These are phyloP conservation scores for Hiodon tergisus DNA, from an alignment of 2,113 vertebrate species.

Conservation along the genomic window DNA sequence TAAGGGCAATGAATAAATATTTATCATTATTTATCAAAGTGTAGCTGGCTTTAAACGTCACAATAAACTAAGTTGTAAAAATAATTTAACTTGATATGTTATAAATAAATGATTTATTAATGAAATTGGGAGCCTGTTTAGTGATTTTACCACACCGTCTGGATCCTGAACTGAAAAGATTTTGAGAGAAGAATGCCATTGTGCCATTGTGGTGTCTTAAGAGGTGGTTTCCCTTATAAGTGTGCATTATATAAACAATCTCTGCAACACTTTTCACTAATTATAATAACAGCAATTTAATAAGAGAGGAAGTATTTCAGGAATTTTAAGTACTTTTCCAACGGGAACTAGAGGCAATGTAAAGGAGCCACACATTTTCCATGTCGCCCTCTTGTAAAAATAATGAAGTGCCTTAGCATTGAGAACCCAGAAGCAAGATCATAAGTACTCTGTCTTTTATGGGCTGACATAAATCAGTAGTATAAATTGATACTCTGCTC, in stretches of 20 bases:
- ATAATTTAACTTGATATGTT: slow-evolving; percentile 99
- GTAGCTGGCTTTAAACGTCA: slow-evolving; percentile 90
- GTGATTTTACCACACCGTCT: slow-evolving; percentile 28
- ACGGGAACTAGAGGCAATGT: slow-evolving; percentile 60
- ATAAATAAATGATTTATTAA: slow-evolving; percentile 98
- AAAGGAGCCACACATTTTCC: slow-evolving; percentile 48
- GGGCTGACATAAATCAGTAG: no score
- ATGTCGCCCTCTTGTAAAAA: not conserved
- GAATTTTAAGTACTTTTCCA: slow-evolving; percentile 85
- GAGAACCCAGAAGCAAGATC: no score
- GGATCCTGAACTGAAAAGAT: slow-evolving; percentile 38
- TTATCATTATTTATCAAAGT: slow-evolving; percentile 97
- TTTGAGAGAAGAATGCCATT: slow-evolving; percentile 58
- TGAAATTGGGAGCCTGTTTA: slow-evolving; percentile 60
- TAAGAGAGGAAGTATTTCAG: slow-evolving; percentile 75
- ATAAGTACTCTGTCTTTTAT: no score
- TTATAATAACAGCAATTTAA: slow-evolving; percentile 72
- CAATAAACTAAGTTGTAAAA: slow-evolving; percentile 99
- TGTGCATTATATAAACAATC: slow-evolving; percentile 59
- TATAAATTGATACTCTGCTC: no score
- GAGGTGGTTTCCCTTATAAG: slow-evolving; percentile 65
- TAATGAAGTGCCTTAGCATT: slow-evolving; percentile 12
- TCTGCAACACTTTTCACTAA: slow-evolving; percentile 77
- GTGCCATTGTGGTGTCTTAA: slow-evolving; percentile 37
- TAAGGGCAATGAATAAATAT: slow-evolving; percentile 81